Evolutionary conservation across 2,113 vertebrate species (phyloP).

Genomic region (Erythrocercus mccallii): DNA sequence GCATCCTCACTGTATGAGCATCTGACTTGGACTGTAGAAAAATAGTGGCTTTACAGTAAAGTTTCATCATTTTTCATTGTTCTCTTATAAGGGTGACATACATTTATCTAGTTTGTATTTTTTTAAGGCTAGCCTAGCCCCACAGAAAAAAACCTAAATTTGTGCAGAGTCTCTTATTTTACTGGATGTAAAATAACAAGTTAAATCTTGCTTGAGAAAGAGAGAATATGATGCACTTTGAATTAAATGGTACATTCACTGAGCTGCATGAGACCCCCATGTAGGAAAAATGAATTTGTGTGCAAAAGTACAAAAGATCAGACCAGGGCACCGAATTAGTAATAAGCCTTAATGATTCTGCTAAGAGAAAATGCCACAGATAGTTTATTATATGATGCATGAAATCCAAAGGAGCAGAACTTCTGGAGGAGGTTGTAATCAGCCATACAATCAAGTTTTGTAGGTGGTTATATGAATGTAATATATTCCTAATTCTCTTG

Average conservation of each 20-base stretch:
- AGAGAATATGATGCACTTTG: background rate
- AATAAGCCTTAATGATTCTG: conserved; percentile 35
- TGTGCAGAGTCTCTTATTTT: background rate
- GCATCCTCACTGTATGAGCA: background rate
- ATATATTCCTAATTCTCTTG: background rate
- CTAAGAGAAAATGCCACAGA: conserved; percentile 30
- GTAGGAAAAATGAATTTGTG: background rate
- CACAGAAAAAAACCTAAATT: background rate
- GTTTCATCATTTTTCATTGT: background rate
- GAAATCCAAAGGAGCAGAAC: conserved; percentile 48
- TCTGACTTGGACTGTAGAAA: background rate
- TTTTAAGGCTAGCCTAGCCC: background rate
- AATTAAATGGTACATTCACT: background rate
- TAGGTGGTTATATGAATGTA: background rate
- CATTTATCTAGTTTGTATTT: background rate
- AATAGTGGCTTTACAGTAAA: background rate
- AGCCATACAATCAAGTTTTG: background rate
- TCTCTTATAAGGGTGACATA: background rate
- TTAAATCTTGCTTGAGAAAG: background rate
- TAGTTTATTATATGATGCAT: conserved; percentile 24
- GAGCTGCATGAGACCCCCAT: background rate
- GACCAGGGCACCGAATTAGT: conserved; percentile 9
- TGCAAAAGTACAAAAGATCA: conserved; percentile 29
- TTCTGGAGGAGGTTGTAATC: background rate
- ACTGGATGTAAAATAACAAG: background rate